Conservation (phyloP, 1,140 invertebrate genomes). For the Paraescarpia echinospica region DNA sequence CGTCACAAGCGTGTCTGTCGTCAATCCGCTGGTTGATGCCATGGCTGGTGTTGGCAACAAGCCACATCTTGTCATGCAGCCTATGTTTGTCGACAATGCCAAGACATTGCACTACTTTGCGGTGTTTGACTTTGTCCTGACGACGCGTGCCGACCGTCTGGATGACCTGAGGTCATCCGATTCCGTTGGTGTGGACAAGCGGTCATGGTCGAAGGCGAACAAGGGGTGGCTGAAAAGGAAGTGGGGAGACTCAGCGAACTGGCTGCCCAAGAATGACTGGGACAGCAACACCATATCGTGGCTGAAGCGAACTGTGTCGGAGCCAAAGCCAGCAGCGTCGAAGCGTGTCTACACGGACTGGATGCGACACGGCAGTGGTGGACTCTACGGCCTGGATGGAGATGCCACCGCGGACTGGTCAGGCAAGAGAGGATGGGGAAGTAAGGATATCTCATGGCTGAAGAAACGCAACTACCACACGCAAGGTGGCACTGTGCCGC, state of each 20-base stretch:
- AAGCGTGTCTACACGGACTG: constrained; percentile 9
- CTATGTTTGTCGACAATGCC: neutral
- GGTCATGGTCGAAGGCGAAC: neutral
- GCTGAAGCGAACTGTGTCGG: constrained; percentile 7
- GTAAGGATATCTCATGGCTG: constrained; percentile 18
- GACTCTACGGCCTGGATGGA: neutral
- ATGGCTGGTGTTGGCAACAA: neutral
- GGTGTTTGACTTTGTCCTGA: neutral
- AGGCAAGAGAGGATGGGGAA: constrained; percentile 9
- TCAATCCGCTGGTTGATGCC: neutral
- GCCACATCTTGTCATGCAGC: neutral
- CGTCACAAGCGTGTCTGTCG: neutral
- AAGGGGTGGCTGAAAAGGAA: constrained; percentile 9
- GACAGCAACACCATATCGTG: neutral
- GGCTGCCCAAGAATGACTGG: neutral
- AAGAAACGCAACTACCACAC: neutral
- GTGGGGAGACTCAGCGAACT: neutral
- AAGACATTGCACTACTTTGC: neutral
- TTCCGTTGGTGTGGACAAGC: neutral
- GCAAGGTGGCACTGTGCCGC: neutral
- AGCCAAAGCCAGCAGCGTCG: neutral
- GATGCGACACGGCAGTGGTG: constrained; percentile 11
- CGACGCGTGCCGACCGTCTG: neutral
- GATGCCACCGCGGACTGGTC: constrained; percentile 11
- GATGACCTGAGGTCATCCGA: neutral